Percentiles rank a stretch among this genome's conserved stretches.
Evolutionary conservation across 1,140 invertebrate genomes (phyloP).

Genomic region (Eubasilissa regina): DNA sequence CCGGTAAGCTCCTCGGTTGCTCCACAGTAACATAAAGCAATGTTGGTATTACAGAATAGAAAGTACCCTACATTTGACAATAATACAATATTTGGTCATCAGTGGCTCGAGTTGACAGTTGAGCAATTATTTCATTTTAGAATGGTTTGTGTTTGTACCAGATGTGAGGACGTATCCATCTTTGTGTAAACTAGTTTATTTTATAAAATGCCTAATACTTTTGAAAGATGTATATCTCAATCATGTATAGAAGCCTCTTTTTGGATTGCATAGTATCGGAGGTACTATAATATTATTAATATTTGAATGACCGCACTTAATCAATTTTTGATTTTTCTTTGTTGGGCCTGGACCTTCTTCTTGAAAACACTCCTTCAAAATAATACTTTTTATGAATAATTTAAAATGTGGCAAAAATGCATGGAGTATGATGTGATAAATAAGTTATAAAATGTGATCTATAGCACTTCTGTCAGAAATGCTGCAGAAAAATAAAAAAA

Average conservation of each 20-base stretch:
- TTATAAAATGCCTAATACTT: constrained; percentile 4
- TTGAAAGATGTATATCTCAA: background rate
- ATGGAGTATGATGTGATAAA: constrained; percentile 59
- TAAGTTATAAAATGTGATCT: constrained; percentile 58
- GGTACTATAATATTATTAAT: constrained; percentile 20
- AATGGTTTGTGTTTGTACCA: too few species aligned
- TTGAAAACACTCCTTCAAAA: background rate
- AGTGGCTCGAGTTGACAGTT: too few species aligned
- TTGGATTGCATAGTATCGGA: constrained; percentile 5
- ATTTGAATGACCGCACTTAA: constrained; percentile 20
- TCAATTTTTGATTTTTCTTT: constrained; percentile 7
- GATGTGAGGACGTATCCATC: background rate
- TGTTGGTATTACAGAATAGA: too few species aligned
- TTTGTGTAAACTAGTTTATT: constrained; percentile 18
- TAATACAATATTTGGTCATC: too few species aligned
- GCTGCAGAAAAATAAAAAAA: constrained; percentile 53
- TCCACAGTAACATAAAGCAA: too few species aligned
- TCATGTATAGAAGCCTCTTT: constrained; percentile 7
- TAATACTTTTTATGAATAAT: constrained; percentile 28
- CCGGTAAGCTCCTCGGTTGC: too few species aligned
- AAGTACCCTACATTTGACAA: too few species aligned
- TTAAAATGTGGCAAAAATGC: constrained; percentile 48
- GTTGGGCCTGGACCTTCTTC: constrained; percentile 6
- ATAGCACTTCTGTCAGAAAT: constrained; percentile 52
- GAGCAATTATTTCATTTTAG: too few species aligned